Percentiles rank a stretch among this genome's conserved stretches.
Conservation (phyloP, 2,888 invertebrate species). For the Gymnoscelis rufifasciata region DNA sequence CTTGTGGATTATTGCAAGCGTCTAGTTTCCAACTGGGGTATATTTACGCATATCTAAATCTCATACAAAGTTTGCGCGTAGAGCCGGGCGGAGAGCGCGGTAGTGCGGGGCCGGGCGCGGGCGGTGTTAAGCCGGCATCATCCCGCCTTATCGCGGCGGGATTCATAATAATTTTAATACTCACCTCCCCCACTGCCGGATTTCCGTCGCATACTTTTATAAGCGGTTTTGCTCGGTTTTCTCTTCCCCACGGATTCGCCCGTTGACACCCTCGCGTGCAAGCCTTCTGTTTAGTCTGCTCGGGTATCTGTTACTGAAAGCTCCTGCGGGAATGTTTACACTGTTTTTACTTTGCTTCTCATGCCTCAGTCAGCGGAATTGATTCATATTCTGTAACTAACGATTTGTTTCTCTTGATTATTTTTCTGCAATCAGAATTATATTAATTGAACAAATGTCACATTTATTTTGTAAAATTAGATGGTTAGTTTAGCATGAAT, state of each 20-base stretch:
- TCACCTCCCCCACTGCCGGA: slow-evolving; percentile 43
- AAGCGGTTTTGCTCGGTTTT: slow-evolving; percentile 44
- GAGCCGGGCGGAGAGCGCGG: slow-evolving; percentile 62
- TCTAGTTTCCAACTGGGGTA: slow-evolving; percentile 34
- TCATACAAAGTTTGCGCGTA: slow-evolving; percentile 56
- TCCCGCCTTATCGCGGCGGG: slow-evolving; percentile 66
- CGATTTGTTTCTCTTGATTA: not conserved
- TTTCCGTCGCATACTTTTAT: slow-evolving; percentile 61
- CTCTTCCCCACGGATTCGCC: slow-evolving; percentile 47
- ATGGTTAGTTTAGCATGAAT: not conserved
- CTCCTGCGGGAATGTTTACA: slow-evolving; percentile 54
- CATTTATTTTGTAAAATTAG: not conserved
- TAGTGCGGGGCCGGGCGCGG: slow-evolving; percentile 44
- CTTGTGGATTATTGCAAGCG: slow-evolving; percentile 6
- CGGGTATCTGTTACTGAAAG: slow-evolving; percentile 48
- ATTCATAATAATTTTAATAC: slow-evolving; percentile 79
- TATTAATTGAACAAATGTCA: not conserved
- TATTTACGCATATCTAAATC: slow-evolving; percentile 57
- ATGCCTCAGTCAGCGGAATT: slow-evolving; percentile 1
- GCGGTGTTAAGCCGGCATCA: slow-evolving; percentile 66
- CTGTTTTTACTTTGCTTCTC: slow-evolving; percentile 42
- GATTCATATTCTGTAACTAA: not conserved
- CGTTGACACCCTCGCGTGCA: slow-evolving; percentile 61
- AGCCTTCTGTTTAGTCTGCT: slow-evolving; percentile 49
- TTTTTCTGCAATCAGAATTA: not conserved